Evolutionary conservation across 2,113 vertebrate genomes (phyloP), one percentile per base, ranked within the genome.

Genomic region (Ptilonorhynchus violaceus): DNA sequence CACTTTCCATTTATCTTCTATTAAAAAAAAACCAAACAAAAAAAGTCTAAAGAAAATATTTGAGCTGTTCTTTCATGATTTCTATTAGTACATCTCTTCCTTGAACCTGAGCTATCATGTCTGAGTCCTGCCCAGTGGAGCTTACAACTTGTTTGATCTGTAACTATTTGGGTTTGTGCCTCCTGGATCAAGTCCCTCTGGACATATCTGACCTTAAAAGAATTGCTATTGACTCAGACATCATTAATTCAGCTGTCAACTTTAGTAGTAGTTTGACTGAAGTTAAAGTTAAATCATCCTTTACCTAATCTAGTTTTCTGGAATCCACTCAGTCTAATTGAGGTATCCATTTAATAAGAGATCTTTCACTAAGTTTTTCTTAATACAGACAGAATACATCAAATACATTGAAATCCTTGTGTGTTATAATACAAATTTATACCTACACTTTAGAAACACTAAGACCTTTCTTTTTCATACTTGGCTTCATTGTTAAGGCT

Each of bases 241-340:
- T 85, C 44, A 47, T 87, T 86, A 93, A 96, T 95, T 88, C 81
- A 85, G 33, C 74, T 78, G 53, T 91, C 89, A 84, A 37, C 33
- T 75, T 77, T 4, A 85, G 42, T 20, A 67, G 64, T 20, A 78
- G 42, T 41, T 93, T 55, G 46, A 89, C 20, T 83, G 64, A 76
- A 83, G 70, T 15, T 86, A 14, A 84, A 84, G 50, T 79, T 88
- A 93, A 80, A 84, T 41, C 33, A 80, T 70, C 21, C 30, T 80
- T 88, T 80, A 53, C 59, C 30, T 86, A 74, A 77, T 31, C 7
- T 53, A 86, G n/a, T 44, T 88, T 80, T 12, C 55, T 78, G 39
- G 27, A 78, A 93, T 81, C 33, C 27, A 63, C 25, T 21, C 21
- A 66, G 42, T 47, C 68, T 88, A 80, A 83, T 6, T 70, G 55